Percentiles rank a stretch among this genome's conserved stretches.
Conservation (phyloP, 2,888 invertebrate genomes). For the Drosophila phalerata region DNA sequence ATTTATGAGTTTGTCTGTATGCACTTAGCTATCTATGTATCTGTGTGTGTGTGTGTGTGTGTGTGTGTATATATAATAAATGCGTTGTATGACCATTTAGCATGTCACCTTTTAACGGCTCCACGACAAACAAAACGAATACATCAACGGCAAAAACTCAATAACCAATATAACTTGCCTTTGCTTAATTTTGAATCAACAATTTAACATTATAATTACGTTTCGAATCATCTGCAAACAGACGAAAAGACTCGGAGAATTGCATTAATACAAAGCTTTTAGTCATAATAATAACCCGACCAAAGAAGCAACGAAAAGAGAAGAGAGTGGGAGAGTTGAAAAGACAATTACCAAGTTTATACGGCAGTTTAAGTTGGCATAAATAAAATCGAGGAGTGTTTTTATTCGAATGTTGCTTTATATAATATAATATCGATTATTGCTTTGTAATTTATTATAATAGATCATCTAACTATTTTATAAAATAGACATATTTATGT, state of each 20-base stretch:
- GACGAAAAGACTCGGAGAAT: slow-evolving; percentile 32
- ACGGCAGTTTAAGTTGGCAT: neutral
- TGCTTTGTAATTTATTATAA: no score
- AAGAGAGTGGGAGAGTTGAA: neutral
- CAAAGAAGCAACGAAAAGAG: neutral
- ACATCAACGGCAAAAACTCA: slow-evolving; percentile 45
- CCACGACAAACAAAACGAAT: slow-evolving; percentile 67
- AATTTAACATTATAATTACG: slow-evolving; percentile 79
- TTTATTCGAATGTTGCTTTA: no score
- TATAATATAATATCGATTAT: no score
- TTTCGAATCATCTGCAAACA: slow-evolving; percentile 76
- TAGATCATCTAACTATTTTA: no score
- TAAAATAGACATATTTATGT: no score
- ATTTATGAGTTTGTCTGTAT: slow-evolving; percentile 69
- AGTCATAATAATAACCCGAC: slow-evolving; percentile 23
- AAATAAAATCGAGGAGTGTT: neutral
- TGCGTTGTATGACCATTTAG: slow-evolving; percentile 76
- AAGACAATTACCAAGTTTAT: neutral
- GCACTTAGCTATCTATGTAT: slow-evolving; percentile 60
- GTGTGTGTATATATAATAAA: slow-evolving; percentile 58
- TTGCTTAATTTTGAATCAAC: slow-evolving; percentile 71
- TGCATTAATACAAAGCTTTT: slow-evolving; percentile 57
- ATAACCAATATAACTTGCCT: slow-evolving; percentile 28
- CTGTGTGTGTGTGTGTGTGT: slow-evolving; percentile 19
- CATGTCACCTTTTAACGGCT: slow-evolving; percentile 81